Percentiles rank a stretch among this genome's conserved stretches.
phyloP scores from a whole-genome alignment of 2,888 invertebrate species.

The Parelbella ahira region DNA sequence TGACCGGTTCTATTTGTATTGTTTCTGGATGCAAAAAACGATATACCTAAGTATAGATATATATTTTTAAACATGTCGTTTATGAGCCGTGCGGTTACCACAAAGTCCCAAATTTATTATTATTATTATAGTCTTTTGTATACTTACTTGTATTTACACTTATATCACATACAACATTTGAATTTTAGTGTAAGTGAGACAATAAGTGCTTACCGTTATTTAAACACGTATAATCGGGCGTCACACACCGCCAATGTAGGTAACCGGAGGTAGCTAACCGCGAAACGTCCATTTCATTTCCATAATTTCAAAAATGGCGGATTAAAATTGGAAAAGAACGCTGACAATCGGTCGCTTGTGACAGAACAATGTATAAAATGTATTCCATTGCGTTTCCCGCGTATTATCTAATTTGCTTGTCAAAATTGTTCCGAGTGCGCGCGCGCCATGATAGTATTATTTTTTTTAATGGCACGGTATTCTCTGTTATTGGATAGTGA shows the following conservation, averaged over 20 bases:
- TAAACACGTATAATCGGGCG: slow-evolving; percentile 45
- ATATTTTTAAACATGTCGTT: too few relatives aligned
- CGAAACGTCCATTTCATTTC: slow-evolving; percentile 75
- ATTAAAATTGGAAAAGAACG: slow-evolving; percentile 69
- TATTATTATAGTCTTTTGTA: too few relatives aligned
- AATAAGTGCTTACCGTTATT: too few relatives aligned
- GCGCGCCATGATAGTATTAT: slow-evolving; percentile 36
- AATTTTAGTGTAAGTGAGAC: too few relatives aligned
- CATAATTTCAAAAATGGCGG: slow-evolving; percentile 74
- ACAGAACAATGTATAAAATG: slow-evolving; percentile 61
- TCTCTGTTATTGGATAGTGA: slow-evolving; percentile 17
- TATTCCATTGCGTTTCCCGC: slow-evolving; percentile 47
- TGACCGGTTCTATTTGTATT: too few relatives aligned
- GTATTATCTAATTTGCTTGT: slow-evolving; percentile 75
- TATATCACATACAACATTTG: too few relatives aligned
- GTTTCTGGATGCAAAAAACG: too few relatives aligned
- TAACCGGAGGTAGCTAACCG: slow-evolving; percentile 63
- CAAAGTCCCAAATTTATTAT: too few relatives aligned
- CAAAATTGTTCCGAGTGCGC: slow-evolving; percentile 64
- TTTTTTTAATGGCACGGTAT: slow-evolving; percentile 17
- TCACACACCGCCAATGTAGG: slow-evolving; percentile 33
- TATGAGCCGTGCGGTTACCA: too few relatives aligned
- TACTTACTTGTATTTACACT: too few relatives aligned
- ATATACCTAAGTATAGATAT: too few relatives aligned
- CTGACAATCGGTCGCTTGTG: slow-evolving; percentile 61